Conservation (phyloP, 2,888 invertebrate species). For the Saturnia japonica region DNA sequence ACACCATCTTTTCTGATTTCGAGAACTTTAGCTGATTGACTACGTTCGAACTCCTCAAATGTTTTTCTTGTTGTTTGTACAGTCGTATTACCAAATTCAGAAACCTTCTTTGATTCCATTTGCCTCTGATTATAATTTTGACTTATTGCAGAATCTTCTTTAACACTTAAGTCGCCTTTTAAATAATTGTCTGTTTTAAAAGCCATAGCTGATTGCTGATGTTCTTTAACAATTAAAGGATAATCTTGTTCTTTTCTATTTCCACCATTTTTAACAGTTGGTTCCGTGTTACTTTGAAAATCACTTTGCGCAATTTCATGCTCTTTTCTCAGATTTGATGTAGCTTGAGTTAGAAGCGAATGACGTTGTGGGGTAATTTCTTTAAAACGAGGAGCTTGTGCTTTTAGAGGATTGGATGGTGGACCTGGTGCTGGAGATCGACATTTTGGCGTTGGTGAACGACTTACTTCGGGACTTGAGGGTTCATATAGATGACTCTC, state of each 20-base stretch:
- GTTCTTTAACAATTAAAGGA: conserved; percentile 73
- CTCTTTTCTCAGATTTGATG: conserved; percentile 65
- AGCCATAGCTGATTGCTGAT: conserved; percentile 72
- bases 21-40: conserved; percentile 84
- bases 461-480: conserved; percentile 80
- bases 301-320: conserved; percentile 72
- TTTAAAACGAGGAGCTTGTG: conserved; percentile 84
- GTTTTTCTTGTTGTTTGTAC: conserved; percentile 84
- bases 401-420: conserved; percentile 85
- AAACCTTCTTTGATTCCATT: conserved; percentile 75
- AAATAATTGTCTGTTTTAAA: conserved; percentile 76
- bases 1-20: conserved; percentile 82
- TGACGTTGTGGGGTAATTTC: conserved; percentile 70
- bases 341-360: conserved; percentile 58
- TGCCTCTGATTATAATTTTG: conserved; percentile 71
- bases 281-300: conserved; percentile 61
- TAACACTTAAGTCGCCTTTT: conserved; percentile 60
- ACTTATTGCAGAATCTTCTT: conserved; percentile 64
- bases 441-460: conserved; percentile 85
- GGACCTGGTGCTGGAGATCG: conserved; percentile 88
- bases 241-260: conserved; percentile 64
- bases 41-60: conserved; percentile 85
- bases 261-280: conserved; percentile 49
- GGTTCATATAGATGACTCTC: conserved; percentile 84
- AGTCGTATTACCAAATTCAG: conserved; percentile 81